phyloP scores from a whole-genome alignment of 1,140 invertebrate genomes.

The Copidosoma floridanum region DNA sequence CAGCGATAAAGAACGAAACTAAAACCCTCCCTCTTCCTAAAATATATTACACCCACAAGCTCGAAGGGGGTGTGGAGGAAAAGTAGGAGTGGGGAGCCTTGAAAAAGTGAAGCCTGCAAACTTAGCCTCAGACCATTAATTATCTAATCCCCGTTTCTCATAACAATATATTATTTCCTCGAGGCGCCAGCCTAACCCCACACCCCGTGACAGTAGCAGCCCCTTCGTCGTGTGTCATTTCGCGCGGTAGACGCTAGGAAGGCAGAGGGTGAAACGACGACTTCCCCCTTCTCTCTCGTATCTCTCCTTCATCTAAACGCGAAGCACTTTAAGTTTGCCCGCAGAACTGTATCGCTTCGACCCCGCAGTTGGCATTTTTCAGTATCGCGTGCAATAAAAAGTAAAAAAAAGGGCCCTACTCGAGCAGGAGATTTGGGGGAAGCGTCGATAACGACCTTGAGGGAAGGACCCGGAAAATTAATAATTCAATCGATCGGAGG shows the following conservation, averaged over 20 bases:
- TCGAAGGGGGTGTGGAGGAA: no score
- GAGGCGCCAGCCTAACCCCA: neutral
- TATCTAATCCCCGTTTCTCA: conserved; percentile 33
- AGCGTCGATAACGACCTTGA: no score
- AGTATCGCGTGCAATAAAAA: no score
- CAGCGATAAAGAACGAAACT: neutral
- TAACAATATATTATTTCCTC: conserved; percentile 30
- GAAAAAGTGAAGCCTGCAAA: conserved; percentile 12
- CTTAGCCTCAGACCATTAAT: conserved; percentile 33
- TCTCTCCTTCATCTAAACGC: neutral
- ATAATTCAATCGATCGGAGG: no score
- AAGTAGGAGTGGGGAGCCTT: neutral
- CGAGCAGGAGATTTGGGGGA: no score
- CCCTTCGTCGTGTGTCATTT: neutral
- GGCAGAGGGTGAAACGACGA: no score
- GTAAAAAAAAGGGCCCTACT: no score
- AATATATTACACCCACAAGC: neutral
- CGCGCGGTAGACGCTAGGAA: no score
- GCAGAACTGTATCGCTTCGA: no score
- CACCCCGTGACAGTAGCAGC: neutral
- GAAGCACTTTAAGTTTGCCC: no score
- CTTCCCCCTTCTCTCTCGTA: neutral
- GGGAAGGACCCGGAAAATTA: no score
- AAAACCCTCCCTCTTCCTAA: neutral
- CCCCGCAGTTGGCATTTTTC: no score